Evolutionary conservation across 37 sponge, comb jelly and placozoan species (phyloP).

Genomic region (Aphrocallistes beatrix): DNA sequence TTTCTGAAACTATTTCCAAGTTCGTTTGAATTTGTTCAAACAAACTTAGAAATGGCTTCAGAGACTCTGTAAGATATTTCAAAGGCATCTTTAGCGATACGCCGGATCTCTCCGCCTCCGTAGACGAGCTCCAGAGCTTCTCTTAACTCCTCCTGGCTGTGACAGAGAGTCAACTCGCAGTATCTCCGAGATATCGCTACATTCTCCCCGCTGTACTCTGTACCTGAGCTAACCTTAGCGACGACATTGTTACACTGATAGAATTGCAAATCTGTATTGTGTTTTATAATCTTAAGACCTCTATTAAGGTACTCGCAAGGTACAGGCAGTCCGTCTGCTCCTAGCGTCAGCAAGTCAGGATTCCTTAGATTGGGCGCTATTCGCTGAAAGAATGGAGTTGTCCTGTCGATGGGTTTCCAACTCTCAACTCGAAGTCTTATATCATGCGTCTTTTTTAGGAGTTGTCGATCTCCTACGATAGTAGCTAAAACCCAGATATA

Average conservation of each 20-base stretch:
- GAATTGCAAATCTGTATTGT: neutral
- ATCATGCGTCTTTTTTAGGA: neutral
- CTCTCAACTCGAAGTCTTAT: neutral
- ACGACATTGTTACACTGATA: neutral
- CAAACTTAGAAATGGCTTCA: neutral
- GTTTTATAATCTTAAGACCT: neutral
- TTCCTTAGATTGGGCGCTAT: neutral
- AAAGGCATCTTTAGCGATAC: neutral
- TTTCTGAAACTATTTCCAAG: neutral
- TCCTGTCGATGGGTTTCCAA: neutral
- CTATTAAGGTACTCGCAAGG: neutral
- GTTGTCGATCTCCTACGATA: neutral
- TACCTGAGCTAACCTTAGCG: neutral
- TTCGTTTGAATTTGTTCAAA: no score
- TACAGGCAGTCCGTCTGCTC: neutral
- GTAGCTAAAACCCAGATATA: slow-evolving; percentile 11
- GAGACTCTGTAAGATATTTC: neutral
- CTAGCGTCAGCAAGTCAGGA: neutral
- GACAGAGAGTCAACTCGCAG: neutral
- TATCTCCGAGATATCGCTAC: neutral
- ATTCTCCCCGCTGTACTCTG: slow-evolving; percentile 10
- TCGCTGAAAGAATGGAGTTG: neutral
- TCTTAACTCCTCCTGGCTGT: neutral
- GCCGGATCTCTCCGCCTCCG: neutral
- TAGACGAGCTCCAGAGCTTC: neutral